phyloP scores from a whole-genome alignment of 2,888 invertebrate genomes.

The Ichneumoninae sp. region DNA sequence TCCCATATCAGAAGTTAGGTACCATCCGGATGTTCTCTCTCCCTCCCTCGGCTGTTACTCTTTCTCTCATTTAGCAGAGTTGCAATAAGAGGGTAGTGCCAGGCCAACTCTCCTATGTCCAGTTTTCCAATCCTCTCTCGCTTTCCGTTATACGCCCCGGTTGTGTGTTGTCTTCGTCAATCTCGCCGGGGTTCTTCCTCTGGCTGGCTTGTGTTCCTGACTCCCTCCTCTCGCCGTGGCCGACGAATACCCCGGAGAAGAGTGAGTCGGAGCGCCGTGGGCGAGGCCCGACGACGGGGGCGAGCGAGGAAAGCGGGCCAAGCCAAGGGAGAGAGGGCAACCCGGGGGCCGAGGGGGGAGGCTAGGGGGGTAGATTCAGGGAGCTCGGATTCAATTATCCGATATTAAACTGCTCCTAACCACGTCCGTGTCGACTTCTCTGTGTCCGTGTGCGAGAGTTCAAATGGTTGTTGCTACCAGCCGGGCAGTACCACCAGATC shows the following conservation, averaged over 20 bases:
- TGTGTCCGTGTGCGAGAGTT: conserved; percentile 77
- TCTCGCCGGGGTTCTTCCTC: conserved; percentile 62
- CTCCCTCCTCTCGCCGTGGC: conserved; percentile 55
- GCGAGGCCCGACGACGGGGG: conserved; percentile 30
- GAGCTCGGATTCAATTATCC: conserved; percentile 84
- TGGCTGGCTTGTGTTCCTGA: conserved; percentile 66
- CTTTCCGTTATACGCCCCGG: conserved; percentile 60
- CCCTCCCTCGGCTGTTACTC: conserved; percentile 32
- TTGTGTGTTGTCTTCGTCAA: conserved; percentile 36
- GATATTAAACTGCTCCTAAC: conserved; percentile 84
- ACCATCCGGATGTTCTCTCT: conserved; percentile 67
- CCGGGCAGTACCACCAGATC: conserved; percentile 49
- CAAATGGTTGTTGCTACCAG: conserved; percentile 77
- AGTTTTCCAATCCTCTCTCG: conserved; percentile 70
- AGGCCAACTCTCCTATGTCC: conserved; percentile 66
- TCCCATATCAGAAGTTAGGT: conserved; percentile 76
- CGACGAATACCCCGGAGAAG: conserved; percentile 30
- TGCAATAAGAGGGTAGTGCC: conserved; percentile 76
- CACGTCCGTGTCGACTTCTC: conserved; percentile 74
- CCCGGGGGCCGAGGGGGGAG: conserved; percentile 24
- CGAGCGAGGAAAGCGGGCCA: conserved; percentile 45
- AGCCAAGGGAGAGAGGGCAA: conserved; percentile 64
- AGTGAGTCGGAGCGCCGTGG: conserved; percentile 31
- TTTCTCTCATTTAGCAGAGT: conserved; percentile 73
- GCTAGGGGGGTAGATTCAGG: conserved; percentile 69